A percentile compares a stretch with the other conserved stretches of the same genome.
These are phyloP conservation scores for Protomyctophum bolini DNA, from an alignment of 2,113 vertebrate species.

Conservation along the genomic window DNA sequence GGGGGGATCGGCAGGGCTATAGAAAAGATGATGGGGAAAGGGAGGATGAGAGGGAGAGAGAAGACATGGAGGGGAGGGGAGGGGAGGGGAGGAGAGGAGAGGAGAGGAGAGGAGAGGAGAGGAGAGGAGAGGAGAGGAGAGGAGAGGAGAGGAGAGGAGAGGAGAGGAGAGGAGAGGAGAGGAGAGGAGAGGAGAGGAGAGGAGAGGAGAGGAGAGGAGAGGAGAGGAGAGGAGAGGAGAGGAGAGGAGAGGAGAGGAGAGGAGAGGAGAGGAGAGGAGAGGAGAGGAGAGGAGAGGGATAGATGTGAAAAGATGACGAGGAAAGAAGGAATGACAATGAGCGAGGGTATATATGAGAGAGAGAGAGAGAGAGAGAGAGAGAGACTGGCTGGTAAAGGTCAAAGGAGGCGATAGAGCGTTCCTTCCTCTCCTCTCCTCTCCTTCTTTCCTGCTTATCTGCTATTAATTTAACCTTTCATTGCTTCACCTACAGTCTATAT, in stretches of 20 bases:
- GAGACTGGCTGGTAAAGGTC: constrained; percentile 44
- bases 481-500: constrained; percentile 13
- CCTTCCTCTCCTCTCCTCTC: constrained; percentile 7
- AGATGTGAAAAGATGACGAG: too few relatives aligned
- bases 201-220: neutral
- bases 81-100: neutral
- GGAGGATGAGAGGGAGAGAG: constrained; percentile 19
- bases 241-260: neutral
- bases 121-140: neutral
- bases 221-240: neutral
- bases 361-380: constrained; percentile 19
- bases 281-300: neutral
- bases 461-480: constrained; percentile 15
- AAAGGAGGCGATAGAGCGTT: constrained; percentile 31
- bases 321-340: constrained; percentile 5
- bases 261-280: neutral
- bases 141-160: neutral
- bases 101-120: neutral
- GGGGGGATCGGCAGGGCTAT: too few relatives aligned
- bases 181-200: constrained; percentile 1
- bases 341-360: neutral
- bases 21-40: constrained; percentile 2
- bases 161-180: neutral
- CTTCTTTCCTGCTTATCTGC: constrained; percentile 41
- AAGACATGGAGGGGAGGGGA: neutral